These are phyloP conservation scores for Lumbricus terrestris DNA, from an alignment of 2,888 invertebrate species.

Conservation along the genomic window DNA sequence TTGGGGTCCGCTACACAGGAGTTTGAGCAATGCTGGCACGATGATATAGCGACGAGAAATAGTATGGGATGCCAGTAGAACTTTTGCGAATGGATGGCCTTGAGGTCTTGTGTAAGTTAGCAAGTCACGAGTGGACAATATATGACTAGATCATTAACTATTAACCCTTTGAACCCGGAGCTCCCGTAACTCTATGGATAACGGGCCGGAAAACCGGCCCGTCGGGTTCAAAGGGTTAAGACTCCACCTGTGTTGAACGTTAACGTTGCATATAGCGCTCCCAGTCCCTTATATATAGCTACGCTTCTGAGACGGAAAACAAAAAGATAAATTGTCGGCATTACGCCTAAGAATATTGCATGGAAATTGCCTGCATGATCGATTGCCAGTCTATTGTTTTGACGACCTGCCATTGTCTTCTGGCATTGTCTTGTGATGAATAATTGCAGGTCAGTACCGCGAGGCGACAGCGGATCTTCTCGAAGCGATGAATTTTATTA, in stretches of 20 bases:
- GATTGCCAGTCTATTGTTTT: not conserved
- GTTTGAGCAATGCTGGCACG: not conserved
- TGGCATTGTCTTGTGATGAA: too few species aligned
- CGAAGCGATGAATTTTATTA: conserved; percentile 33
- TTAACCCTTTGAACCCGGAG: too few species aligned
- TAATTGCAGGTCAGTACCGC: conserved; percentile 32
- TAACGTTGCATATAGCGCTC: not conserved
- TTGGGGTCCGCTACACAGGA: too few species aligned
- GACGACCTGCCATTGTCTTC: not conserved
- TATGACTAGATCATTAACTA: not conserved
- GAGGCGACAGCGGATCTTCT: conserved; percentile 33
- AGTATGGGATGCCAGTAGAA: not conserved
- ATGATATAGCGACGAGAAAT: not conserved
- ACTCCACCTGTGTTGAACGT: not conserved
- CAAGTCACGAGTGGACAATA: not conserved
- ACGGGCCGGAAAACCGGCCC: too few species aligned
- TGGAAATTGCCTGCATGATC: not conserved
- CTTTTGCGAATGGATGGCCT: not conserved
- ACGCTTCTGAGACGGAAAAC: not conserved
- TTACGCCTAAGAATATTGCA: not conserved
- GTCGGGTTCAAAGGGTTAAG: too few species aligned
- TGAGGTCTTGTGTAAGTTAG: not conserved
- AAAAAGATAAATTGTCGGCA: not conserved
- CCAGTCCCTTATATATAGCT: not conserved
- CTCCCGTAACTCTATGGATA: too few species aligned